Conservation (phyloP, 2,888 invertebrate genomes). For the Zhuqinia jingwanae region DNA sequence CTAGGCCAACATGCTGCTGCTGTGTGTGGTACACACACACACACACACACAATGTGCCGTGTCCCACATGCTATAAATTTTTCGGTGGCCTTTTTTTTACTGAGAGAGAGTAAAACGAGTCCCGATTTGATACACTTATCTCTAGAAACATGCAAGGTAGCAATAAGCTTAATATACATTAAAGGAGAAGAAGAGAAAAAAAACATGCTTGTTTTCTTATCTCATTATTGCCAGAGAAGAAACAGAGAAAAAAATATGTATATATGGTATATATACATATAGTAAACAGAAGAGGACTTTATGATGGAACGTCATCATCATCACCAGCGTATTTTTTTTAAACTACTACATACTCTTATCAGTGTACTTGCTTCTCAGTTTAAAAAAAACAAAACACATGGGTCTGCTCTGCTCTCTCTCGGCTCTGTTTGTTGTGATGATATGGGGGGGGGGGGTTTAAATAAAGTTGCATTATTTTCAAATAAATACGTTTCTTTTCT, state of each 20-base stretch:
- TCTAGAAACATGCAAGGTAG: slow-evolving; percentile 47
- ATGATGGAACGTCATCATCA: background rate
- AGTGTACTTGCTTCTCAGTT: background rate
- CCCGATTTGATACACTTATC: slow-evolving; percentile 54
- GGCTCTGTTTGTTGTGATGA: too few relatives aligned
- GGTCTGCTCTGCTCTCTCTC: background rate
- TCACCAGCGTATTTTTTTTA: background rate
- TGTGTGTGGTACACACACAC: too few relatives aligned
- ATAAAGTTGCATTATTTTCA: slow-evolving; percentile 41
- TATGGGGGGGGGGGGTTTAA: background rate
- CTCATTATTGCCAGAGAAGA: background rate
- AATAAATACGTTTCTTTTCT: slow-evolving; percentile 59
- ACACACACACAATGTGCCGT: too few relatives aligned
- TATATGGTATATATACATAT: background rate
- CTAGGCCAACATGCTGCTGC: background rate
- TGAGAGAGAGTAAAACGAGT: background rate
- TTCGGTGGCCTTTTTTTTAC: background rate
- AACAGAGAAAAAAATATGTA: background rate
- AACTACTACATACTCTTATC: too few relatives aligned
- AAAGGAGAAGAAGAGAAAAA: background rate
- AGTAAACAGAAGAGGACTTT: too few relatives aligned
- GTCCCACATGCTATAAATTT: slow-evolving; percentile 26
- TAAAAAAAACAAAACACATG: background rate
- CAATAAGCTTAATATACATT: slow-evolving; percentile 23
- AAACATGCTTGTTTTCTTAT: slow-evolving; percentile 16